Percentiles rank a stretch among this genome's conserved stretches.
Conservation (phyloP, 35 echinoderm and acorn worm species). For the Amphiura filiformis region DNA sequence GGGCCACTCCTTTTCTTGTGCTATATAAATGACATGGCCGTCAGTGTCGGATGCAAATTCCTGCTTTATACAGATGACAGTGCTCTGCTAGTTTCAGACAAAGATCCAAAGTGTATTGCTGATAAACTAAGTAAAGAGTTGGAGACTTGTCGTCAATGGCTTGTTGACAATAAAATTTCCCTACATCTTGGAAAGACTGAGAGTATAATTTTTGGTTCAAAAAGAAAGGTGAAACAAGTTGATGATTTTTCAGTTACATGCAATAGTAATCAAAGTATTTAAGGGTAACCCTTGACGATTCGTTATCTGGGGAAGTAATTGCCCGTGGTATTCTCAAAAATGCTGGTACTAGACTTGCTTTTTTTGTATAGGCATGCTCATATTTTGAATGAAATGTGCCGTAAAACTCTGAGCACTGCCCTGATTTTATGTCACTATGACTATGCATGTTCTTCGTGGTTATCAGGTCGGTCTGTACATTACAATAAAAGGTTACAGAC, state of each 20-base stretch:
- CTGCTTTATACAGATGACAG: constrained; percentile 27
- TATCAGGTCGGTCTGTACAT: too few relatives aligned
- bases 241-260: neutral
- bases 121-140: neutral
- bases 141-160: neutral
- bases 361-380: too few relatives aligned
- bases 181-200: constrained; percentile 17
- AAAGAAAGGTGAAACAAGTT: neutral
- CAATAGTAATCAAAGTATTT: neutral
- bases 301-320: too few relatives aligned
- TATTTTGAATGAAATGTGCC: too few relatives aligned
- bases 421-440: too few relatives aligned
- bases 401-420: too few relatives aligned
- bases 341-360: too few relatives aligned
- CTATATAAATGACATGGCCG: constrained; percentile 18
- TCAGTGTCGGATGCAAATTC: neutral
- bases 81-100: neutral
- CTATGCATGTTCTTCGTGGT: too few relatives aligned
- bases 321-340: too few relatives aligned
- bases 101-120: neutral
- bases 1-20: constrained; percentile 15
- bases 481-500: too few relatives aligned
- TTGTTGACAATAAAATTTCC: constrained; percentile 23
- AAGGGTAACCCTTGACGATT: too few relatives aligned
- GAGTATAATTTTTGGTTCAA: too few relatives aligned